Evolutionary conservation across 2,888 invertebrate genomes (phyloP), one percentile per base, ranked within the genome.

Genomic region (Hartigia nigra): DNA sequence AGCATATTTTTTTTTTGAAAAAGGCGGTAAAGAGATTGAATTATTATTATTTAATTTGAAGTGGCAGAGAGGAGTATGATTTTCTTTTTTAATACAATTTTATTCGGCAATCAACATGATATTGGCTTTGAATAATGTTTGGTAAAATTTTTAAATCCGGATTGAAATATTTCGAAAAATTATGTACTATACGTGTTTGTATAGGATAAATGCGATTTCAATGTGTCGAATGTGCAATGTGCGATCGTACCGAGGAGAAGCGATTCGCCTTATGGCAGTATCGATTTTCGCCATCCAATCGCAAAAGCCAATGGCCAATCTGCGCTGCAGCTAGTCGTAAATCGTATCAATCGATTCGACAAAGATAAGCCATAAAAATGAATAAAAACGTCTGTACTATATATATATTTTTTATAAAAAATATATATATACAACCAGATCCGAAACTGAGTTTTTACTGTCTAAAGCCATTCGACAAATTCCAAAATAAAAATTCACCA

Each of bases 231-330:
- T 23, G 9, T 23, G 55, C 23, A 23, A 23, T 23, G 23, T 55
- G 55, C 55, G 55, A 55, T 55, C 55, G 55, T 5, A 23, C 9
- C 55, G 23, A 55, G 23, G 39, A 55, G 5, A 23, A 2, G 55
- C 55, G 55, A 55, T 55, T 55, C 55, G 5, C 75, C 39, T 75
- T 70, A 78, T 69, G 72, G 37, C n/a, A 12, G 35, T 36, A 37
- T 14, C 23, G 34, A 55, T n/a, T 70, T 31, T 14, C 32, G 70
- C 23, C 23, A 76, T 69, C 35, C 12, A 11, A 69, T 70, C 70
- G 34, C n/a, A 31, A 76, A 76, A 55, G 14, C 55, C 55, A 55
- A 55, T 55, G 55, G 55, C 55, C 55, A 55, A 55, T 55, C 55
- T 23, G 55, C 55, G 55, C 23, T 55, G 23, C 55, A 9, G 55